Evolutionary conservation across 2,113 vertebrate genomes (phyloP).

Genomic region (Bungarus multicinctus): DNA sequence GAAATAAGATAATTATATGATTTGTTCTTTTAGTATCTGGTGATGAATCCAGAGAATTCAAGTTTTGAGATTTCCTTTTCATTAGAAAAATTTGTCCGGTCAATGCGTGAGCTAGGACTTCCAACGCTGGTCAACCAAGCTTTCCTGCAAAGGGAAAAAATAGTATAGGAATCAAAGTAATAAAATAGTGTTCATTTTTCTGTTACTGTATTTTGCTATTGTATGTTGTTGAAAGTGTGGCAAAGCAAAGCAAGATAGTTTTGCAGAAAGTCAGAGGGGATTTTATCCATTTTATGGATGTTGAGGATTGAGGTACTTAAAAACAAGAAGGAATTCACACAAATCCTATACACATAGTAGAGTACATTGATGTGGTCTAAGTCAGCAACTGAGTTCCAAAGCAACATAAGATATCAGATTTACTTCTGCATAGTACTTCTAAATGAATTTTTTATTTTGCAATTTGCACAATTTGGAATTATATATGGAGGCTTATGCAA

Average conservation of each 20-base stretch:
- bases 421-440: neutral
- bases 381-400: neutral
- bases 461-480: neutral
- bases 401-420: neutral
- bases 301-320: neutral
- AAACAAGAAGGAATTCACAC: neutral
- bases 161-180: constrained; percentile 17
- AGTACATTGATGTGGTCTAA: neutral
- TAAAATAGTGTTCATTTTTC: neutral
- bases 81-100: constrained; percentile 78
- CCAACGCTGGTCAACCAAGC: constrained; percentile 83
- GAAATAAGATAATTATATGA: neutral
- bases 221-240: neutral
- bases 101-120: constrained; percentile 86
- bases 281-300: neutral
- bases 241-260: neutral
- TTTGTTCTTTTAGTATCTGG: constrained; percentile 74
- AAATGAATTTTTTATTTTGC: neutral
- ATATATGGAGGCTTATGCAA: neutral
- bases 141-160: constrained; percentile 74
- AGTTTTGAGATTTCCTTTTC: constrained; percentile 81
- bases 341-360: neutral
- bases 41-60: constrained; percentile 83
- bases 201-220: neutral
- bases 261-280: neutral